A percentile compares a stretch with the other conserved stretches of the same genome.
These are phyloP conservation scores for Apaloderma vittatum DNA, from an alignment of 2,113 vertebrate genomes.

Conservation along the genomic window DNA sequence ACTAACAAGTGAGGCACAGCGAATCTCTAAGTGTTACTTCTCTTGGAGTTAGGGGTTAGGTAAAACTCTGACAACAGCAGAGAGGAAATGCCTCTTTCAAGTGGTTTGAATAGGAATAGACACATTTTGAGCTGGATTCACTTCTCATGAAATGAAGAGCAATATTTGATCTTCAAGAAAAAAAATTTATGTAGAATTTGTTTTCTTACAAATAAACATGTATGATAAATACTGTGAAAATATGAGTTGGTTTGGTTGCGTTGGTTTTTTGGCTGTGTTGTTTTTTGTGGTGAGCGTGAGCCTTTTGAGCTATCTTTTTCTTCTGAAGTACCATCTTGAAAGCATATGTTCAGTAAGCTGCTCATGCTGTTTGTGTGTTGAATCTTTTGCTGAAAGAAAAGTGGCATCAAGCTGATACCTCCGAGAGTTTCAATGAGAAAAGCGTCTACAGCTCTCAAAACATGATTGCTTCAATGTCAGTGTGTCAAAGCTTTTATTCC, in stretches of 20 bases:
- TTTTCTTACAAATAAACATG: background rate
- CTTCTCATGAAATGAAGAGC: background rate
- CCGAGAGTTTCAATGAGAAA: background rate
- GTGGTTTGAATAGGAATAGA: background rate
- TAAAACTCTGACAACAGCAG: background rate
- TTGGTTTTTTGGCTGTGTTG: background rate
- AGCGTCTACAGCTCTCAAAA: background rate
- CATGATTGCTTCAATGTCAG: background rate
- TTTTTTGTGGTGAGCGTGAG: background rate
- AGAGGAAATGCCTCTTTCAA: background rate
- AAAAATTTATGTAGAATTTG: background rate
- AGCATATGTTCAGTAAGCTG: conserved; percentile 36
- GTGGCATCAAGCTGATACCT: background rate
- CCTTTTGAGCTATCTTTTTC: background rate
- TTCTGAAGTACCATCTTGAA: conserved; percentile 25
- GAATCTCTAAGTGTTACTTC: background rate
- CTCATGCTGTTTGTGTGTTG: background rate
- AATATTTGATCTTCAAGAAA: background rate
- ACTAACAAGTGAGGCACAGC: background rate
- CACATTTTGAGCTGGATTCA: background rate
- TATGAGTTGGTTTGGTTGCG: background rate
- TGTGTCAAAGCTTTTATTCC: conserved; percentile 13
- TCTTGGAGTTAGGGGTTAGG: background rate
- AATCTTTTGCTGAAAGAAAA: background rate
- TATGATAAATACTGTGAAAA: background rate